Evolutionary conservation across 2,888 invertebrate species (phyloP), one percentile per base, ranked within the genome.

Genomic region (Meloe dianella): DNA sequence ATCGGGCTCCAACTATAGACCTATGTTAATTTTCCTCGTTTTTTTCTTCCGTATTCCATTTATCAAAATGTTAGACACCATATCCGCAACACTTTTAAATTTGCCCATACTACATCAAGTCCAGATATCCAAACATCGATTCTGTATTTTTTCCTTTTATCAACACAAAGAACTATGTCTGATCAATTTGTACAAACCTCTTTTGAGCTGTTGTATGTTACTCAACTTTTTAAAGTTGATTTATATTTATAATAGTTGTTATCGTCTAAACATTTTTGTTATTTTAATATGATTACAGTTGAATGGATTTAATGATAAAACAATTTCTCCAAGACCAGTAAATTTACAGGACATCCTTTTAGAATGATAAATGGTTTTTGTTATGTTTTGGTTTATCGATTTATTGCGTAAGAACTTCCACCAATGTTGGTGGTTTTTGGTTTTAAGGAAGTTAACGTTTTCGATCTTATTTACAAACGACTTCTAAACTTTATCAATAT

Each of bases 291-390:
- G 27, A 54, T 54, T 51, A 51, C 51, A 51, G 22, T n/a, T 54
- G 54, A 54, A 54, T 54, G 54, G 54, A 54, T 54, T 54, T 54
- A 54, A 54, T 54, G 54, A 54, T 54, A n/a, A 54, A 54, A 54
- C 54, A 54, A 54, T 54, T 54, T 54, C 27, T 54, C 54, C 24
- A 54, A 54, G 27, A 27, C 27, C 54, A 54, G 47, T 47, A 47
- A 47, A 47, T 47, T 47, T 47, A 47, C 20, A 67, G 65, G 63
- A 65, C 65, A 68, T 68, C 65, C 65, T 61, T 60, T 64, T 67
- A 59, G 61, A 65, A 68, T 68, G 65, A 68, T 65, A 65, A 68
- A 68, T 68, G 51, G 65, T 68, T 68, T 65, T 65, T 65, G 65
- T 57, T 60, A 63, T 60, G 57, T 65, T 68, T 65, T 68, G 62